Conservation (phyloP, 2,113 vertebrate genomes). For the Mandrillus leucophaeus region DNA sequence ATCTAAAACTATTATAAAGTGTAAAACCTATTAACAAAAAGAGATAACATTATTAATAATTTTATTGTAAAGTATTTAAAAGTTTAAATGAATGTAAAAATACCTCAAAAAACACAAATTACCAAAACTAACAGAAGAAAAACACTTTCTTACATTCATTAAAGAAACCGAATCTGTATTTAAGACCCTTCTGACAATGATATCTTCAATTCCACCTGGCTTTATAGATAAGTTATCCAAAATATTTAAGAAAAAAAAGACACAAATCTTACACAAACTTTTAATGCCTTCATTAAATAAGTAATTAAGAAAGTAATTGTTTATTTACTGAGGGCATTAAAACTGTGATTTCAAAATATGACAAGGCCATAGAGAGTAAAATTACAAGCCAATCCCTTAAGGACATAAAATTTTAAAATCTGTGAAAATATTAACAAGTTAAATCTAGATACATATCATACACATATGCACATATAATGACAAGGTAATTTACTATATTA, state of each 20-base stretch:
- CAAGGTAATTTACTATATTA: neutral
- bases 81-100: neutral
- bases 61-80: neutral
- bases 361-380: neutral
- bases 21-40: neutral
- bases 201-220: neutral
- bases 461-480: neutral
- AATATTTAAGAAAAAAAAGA: neutral
- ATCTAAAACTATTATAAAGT: neutral
- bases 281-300: neutral
- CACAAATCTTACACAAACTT: neutral
- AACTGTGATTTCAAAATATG: neutral
- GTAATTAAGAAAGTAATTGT: neutral
- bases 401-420: neutral
- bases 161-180: neutral
- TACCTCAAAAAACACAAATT: neutral
- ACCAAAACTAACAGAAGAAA: neutral
- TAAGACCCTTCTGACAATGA: neutral
- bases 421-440: neutral
- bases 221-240: neutral
- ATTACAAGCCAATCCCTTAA: neutral
- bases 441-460: neutral
- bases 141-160: neutral
- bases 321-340: neutral
- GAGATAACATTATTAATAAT: neutral